phyloP scores from a whole-genome alignment of 2,797 vertebrate species.

The Momotus momota region DNA sequence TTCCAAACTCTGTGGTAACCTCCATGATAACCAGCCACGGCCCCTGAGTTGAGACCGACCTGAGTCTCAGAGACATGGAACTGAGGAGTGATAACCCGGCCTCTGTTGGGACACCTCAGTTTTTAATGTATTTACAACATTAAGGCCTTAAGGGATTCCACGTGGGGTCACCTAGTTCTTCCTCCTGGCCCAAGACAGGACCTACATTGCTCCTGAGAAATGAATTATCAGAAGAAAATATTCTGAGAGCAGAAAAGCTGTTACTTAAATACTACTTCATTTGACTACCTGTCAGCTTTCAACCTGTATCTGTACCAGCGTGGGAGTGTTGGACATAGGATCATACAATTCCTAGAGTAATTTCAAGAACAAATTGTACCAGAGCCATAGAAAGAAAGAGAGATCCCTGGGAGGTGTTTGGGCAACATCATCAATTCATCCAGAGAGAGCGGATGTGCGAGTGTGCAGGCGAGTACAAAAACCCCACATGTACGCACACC shows the following conservation, averaged over 20 bases:
- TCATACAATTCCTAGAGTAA: constrained; percentile 26
- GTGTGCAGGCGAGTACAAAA: not conserved
- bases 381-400: constrained; percentile 15
- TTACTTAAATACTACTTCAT: not conserved
- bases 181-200: not conserved
- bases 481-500: not conserved
- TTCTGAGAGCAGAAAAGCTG: not conserved
- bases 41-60: not conserved
- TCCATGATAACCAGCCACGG: not conserved
- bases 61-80: not conserved
- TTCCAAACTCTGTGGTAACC: not conserved
- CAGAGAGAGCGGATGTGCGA: not conserved
- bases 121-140: not conserved
- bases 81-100: not conserved
- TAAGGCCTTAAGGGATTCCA: not conserved
- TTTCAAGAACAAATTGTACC: constrained; percentile 50
- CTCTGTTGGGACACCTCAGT: not conserved
- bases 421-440: constrained; percentile 23
- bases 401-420: constrained; percentile 36
- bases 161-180: not conserved
- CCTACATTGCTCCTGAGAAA: not conserved
- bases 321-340: not conserved
- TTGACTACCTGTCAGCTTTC: constrained; percentile 7
- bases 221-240: not conserved
- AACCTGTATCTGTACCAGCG: not conserved